phyloP scores from a whole-genome alignment of 92 coral and sea anemone genomes.

The Montipora capitata region DNA sequence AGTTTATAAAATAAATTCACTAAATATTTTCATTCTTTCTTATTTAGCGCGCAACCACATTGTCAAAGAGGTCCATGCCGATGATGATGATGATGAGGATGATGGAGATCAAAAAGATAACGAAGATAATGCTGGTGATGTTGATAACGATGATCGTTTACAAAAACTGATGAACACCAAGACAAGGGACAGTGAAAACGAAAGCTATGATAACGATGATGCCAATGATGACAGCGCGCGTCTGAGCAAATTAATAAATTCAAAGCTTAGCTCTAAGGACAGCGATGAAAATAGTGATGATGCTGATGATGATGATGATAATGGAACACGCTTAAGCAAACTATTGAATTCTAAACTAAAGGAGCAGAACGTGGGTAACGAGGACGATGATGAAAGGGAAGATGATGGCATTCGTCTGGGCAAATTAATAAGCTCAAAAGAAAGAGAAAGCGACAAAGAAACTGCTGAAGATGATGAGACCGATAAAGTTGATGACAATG shows the following conservation, averaged over 20 bases:
- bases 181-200: constrained; percentile 26
- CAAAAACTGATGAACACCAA: constrained; percentile 59
- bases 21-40: too few species aligned
- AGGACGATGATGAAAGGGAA: constrained; percentile 59
- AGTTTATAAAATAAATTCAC: too few species aligned
- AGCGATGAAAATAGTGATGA: constrained; percentile 43
- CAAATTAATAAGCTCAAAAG: constrained; percentile 46
- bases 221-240: constrained; percentile 69
- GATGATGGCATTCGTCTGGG: constrained; percentile 46
- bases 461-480: constrained; percentile 41
- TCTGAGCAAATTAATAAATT: constrained; percentile 61
- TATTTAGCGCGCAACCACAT: constrained; percentile 35
- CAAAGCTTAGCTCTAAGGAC: constrained; percentile 20
- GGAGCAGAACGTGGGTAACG: not conserved
- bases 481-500: constrained; percentile 37
- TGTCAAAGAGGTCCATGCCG: not conserved
- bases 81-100: constrained; percentile 33
- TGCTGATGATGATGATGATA: constrained; percentile 34
- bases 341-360: constrained; percentile 55
- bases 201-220: constrained; percentile 32
- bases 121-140: constrained; percentile 55
- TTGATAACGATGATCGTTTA: constrained; percentile 58
- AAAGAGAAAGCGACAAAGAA: constrained; percentile 23
- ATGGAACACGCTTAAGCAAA: constrained; percentile 61
- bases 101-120: constrained; percentile 41